Percentiles rank a stretch among this genome's conserved stretches.
Evolutionary conservation across 2,888 invertebrate species (phyloP).

Genomic region (Epirrhoe tristata): DNA sequence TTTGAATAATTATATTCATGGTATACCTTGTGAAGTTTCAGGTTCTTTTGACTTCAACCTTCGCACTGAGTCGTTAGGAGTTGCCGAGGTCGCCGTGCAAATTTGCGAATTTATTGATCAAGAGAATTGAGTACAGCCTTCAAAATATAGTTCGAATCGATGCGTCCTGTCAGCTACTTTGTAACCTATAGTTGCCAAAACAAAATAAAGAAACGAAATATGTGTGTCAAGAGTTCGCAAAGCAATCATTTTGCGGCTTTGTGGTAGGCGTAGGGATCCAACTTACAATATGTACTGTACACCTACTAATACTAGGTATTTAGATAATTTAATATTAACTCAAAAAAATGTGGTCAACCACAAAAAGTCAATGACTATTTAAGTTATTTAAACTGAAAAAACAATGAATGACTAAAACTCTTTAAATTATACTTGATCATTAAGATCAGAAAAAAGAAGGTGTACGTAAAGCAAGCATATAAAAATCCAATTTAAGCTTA

Average conservation of each 20-base stretch:
- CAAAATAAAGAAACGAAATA: neutral
- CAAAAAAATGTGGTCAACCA: no score
- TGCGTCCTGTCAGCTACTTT: neutral
- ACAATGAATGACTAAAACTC: no score
- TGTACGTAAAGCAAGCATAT: no score
- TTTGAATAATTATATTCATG: neutral
- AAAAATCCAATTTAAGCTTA: no score
- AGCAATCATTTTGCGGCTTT: neutral
- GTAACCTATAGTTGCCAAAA: neutral
- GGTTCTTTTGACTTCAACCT: neutral
- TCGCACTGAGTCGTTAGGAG: conserved; percentile 12
- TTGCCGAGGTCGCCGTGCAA: conserved; percentile 22
- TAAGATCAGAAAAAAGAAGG: no score
- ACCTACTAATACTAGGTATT: neutral
- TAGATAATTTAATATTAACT: neutral
- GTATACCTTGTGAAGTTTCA: conserved; percentile 4
- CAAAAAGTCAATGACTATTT: no score
- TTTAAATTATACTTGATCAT: no score
- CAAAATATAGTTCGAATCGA: neutral
- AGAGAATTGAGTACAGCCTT: conserved; percentile 15
- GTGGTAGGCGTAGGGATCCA: neutral
- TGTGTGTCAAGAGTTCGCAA: neutral
- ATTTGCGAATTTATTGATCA: conserved; percentile 29
- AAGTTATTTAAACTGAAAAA: no score
- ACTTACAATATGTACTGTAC: neutral